Evolutionary conservation across 2,113 vertebrate species (phyloP), one percentile per base, ranked within the genome.

Genomic region (Brachyhypopomus gauderio): DNA sequence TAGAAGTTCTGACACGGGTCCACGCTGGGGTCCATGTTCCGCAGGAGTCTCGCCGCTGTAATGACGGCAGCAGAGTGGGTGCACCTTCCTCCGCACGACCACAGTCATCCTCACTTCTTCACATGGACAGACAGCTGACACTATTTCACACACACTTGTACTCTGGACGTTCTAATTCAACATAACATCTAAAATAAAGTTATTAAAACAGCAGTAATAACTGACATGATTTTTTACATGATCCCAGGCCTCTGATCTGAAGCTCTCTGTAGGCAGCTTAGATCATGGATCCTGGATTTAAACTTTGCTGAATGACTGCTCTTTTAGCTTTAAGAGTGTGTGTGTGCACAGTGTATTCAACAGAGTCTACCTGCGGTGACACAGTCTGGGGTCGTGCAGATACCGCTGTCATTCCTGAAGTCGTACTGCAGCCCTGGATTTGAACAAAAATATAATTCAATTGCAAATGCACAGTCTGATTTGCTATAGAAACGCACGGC

Each of bases 1-100:
- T 99, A 99, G 92, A 99, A 99, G 86, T 99, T 95, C 41, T 95
- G 86, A 71, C 97, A 99, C 0, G 97, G 97, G 48, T 97, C 93
- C 70, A 90, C 87, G 0, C 89, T 89, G 0, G 89, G 84, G 87
- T 99, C 96, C 96, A 99, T 98, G 88, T 97, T 98, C 91, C 95
- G 95, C 80, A 99, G 91, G 73, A 99, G 95, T 60, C 97, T 92
- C 74, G 97, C 95, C 19, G 97, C 97, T 99, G 85, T 59, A 25
- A 48, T 9, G 45, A 23, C 8, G 64, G 60, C n/a, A 27, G 45
- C 5, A 69, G 30, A 48, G n/a, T 23, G 9, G 69, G 45, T 23
- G 0, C 22, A 3, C 1, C 45, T 14, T 11, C 12, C 45, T 14
- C 45, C 45, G 9, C 45, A 52, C 45, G 9, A 12, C 45, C 45